Evolutionary conservation across 1,140 invertebrate species (phyloP).

Genomic region (Hypothenemus hampei): DNA sequence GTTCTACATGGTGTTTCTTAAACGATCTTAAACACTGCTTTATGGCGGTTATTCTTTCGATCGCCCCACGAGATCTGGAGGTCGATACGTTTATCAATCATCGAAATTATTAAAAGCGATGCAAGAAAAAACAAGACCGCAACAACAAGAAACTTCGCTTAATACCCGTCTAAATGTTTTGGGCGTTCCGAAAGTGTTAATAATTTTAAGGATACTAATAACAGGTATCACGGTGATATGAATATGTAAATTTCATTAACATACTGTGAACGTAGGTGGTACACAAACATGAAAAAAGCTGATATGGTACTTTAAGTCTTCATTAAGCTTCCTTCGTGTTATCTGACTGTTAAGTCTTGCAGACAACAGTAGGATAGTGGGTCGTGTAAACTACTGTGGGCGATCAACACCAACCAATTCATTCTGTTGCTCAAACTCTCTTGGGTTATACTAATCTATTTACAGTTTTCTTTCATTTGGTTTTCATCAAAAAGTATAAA

Average conservation of each 20-base stretch:
- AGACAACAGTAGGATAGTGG: constrained; percentile 15
- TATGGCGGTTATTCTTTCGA: no score
- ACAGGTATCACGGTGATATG: constrained; percentile 3
- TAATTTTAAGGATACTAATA: constrained; percentile 17
- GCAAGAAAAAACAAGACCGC: not conserved
- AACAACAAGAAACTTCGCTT: not conserved
- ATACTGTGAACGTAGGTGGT: constrained; percentile 2
- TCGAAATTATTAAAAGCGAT: no score
- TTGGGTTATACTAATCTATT: no score
- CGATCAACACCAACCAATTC: constrained; percentile 27
- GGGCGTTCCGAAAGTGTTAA: constrained; percentile 19
- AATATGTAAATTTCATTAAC: constrained; percentile 27
- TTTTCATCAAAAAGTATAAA: no score
- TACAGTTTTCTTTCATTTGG: no score
- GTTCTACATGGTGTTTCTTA: no score
- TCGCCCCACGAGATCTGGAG: no score
- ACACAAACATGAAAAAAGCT: constrained; percentile 21
- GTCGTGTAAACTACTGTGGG: constrained; percentile 22
- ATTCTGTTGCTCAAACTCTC: constrained; percentile 13
- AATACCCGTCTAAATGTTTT: constrained; percentile 4
- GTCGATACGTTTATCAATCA: no score
- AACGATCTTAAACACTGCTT: no score
- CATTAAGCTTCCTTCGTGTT: constrained; percentile 30
- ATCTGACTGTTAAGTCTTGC: constrained; percentile 28
- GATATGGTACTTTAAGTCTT: constrained; percentile 31